These are phyloP conservation scores for Pentalonia nigronervosa DNA, from an alignment of 1,140 invertebrate genomes.

Conservation along the genomic window DNA sequence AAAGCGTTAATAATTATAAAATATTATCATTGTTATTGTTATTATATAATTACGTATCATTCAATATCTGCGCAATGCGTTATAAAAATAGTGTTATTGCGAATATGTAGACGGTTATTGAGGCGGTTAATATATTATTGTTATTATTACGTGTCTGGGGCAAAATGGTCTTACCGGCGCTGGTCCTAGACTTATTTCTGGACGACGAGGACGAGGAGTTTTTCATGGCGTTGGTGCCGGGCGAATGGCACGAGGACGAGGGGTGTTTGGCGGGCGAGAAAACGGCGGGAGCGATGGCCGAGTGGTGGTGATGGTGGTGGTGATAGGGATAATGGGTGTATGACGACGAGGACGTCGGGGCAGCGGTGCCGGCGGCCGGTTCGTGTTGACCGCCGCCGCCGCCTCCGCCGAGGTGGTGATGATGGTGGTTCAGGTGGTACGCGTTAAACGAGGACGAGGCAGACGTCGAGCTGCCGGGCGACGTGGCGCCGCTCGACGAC, in stretches of 20 bases:
- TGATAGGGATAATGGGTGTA: constrained; percentile 54
- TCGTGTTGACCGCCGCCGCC: constrained; percentile 59
- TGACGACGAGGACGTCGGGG: constrained; percentile 58
- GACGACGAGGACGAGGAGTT: constrained; percentile 59
- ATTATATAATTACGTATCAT: not conserved
- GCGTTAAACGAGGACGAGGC: constrained; percentile 55
- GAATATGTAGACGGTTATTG: not conserved
- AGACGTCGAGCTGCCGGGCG: constrained; percentile 53
- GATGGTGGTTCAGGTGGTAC: constrained; percentile 60
- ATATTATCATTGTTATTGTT: not conserved
- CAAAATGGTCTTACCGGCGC: constrained; percentile 61
- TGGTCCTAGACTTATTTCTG: constrained; percentile 62
- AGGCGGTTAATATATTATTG: not conserved
- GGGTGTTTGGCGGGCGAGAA: constrained; percentile 57
- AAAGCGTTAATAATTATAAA: not conserved
- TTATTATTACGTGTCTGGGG: constrained; percentile 27
- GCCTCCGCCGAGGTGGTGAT: constrained; percentile 55
- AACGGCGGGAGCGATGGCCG: constrained; percentile 49
- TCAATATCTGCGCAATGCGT: not conserved
- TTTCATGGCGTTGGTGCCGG: constrained; percentile 57
- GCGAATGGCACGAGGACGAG: constrained; percentile 59
- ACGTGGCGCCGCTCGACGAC: constrained; percentile 55
- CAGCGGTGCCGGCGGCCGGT: constrained; percentile 55
- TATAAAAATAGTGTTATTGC: not conserved
- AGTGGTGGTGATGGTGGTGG: constrained; percentile 59